These are phyloP conservation scores for Drosophila robusta DNA, from an alignment of 2,888 invertebrate genomes.

Conservation along the genomic window DNA sequence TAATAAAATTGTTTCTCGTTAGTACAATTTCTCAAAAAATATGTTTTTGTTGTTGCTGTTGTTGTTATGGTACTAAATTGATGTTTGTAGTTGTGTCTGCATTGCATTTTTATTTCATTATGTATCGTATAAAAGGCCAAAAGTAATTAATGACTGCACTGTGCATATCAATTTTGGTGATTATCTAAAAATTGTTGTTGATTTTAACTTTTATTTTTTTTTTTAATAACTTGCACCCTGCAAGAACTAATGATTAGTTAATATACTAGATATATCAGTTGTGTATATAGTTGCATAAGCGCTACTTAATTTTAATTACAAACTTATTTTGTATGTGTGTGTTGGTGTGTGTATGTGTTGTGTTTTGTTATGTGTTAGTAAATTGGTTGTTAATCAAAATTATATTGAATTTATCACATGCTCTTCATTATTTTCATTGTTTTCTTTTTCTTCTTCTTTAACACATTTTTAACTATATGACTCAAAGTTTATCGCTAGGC, in stretches of 20 bases:
- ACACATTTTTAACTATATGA: conserved; percentile 67
- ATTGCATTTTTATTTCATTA: not conserved
- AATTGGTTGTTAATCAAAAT: conserved; percentile 70
- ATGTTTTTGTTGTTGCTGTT: conserved; percentile 38
- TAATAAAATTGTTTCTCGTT: conserved; percentile 45
- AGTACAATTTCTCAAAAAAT: conserved; percentile 78
- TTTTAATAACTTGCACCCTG: conserved; percentile 19
- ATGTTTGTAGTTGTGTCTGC: not conserved
- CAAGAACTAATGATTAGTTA: conserved; percentile 14
- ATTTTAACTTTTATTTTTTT: not conserved
- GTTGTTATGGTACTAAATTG: conserved; percentile 10
- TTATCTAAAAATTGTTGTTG: conserved; percentile 2
- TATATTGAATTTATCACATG: conserved; percentile 76
- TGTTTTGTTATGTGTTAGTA: conserved; percentile 56
- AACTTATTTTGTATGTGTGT: conserved; percentile 21
- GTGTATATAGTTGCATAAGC: conserved; percentile 36
- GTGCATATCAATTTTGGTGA: conserved; percentile 11
- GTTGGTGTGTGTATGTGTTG: conserved; percentile 27
- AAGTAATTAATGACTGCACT: conserved; percentile 14
- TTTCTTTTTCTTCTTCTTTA: conserved; percentile 36
- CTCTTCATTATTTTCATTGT: conserved; percentile 55
- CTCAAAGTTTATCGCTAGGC: conserved; percentile 49
- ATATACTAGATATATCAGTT: conserved; percentile 19
- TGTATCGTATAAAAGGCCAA: conserved; percentile 7
- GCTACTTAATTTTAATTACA: conserved; percentile 47